A percentile compares a stretch with the other conserved stretches of the same genome.
These are phyloP conservation scores for Serinus canaria DNA, from an alignment of 2,113 vertebrate genomes.

Conservation along the genomic window DNA sequence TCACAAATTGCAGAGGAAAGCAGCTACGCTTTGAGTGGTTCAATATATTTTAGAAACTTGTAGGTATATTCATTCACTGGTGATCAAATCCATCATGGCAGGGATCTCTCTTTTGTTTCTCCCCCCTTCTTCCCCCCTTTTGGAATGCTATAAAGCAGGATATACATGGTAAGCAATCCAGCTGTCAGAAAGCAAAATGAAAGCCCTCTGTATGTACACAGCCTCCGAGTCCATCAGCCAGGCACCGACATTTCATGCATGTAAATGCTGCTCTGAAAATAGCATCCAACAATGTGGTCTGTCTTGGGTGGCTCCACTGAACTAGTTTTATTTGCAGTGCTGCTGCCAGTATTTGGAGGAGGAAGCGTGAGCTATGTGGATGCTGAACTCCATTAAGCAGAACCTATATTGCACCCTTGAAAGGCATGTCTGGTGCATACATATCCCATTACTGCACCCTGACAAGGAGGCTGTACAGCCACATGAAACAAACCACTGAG, in stretches of 20 bases:
- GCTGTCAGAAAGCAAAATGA: conserved; percentile 40
- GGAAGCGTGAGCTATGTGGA: neutral
- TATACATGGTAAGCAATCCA: neutral
- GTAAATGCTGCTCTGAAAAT: conserved; percentile 26
- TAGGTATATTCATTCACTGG: neutral
- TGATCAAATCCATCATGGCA: neutral
- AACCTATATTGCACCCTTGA: neutral
- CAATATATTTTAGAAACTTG: neutral
- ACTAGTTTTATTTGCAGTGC: neutral
- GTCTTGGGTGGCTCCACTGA: neutral
- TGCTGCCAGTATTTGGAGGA: neutral
- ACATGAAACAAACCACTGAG: neutral
- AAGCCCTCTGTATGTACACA: neutral
- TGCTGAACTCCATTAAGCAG: neutral
- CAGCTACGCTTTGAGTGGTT: neutral
- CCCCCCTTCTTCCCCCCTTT: neutral
- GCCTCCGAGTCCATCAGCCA: conserved; percentile 17
- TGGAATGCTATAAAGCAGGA: neutral
- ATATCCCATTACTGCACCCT: neutral
- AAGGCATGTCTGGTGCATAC: neutral
- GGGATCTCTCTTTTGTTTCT: neutral
- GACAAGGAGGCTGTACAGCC: neutral
- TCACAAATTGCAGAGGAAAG: neutral
- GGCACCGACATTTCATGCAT: neutral
- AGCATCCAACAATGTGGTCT: neutral